A percentile compares a stretch with the other conserved stretches of the same genome.
These are phyloP conservation scores for Amphibalanus amphitrite DNA, from an alignment of 1,140 invertebrate species.

Conservation along the genomic window DNA sequence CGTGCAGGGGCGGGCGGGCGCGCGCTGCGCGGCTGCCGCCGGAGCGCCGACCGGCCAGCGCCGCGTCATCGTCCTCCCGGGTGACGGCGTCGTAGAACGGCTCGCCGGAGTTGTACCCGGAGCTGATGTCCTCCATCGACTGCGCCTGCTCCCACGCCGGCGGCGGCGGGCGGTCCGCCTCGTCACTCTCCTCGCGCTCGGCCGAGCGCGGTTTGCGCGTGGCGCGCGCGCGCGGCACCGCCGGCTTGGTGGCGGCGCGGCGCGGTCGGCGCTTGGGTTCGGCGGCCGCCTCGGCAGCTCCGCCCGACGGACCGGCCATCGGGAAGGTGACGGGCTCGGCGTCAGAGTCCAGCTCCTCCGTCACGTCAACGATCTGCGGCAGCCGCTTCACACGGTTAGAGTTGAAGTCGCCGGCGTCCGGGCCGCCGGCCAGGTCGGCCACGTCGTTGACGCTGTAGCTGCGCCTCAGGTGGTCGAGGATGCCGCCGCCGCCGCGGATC, in stretches of 20 bases:
- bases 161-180: background rate
- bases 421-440: conserved; percentile 28
- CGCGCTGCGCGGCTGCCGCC: background rate
- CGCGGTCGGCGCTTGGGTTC: too few species aligned
- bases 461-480: conserved; percentile 70
- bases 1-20: background rate
- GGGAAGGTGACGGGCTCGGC: background rate
- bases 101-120: background rate
- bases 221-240: too few species aligned
- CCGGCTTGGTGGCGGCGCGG: background rate
- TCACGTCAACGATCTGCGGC: conserved; percentile 12
- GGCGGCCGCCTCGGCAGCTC: background rate
- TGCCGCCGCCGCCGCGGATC: conserved; percentile 50
- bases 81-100: background rate
- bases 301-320: too few species aligned
- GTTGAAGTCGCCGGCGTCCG: conserved; percentile 20
- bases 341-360: background rate
- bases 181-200: background rate
- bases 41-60: too few species aligned
- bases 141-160: background rate
- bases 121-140: background rate
- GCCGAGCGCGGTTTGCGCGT: too few species aligned
- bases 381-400: conserved; percentile 17
- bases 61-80: background rate
- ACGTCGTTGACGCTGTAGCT: conserved; percentile 83